Percentiles rank a stretch among this genome's conserved stretches.
These are phyloP conservation scores for Hyles vespertilio DNA, from an alignment of 1,140 invertebrate genomes.

Conservation along the genomic window DNA sequence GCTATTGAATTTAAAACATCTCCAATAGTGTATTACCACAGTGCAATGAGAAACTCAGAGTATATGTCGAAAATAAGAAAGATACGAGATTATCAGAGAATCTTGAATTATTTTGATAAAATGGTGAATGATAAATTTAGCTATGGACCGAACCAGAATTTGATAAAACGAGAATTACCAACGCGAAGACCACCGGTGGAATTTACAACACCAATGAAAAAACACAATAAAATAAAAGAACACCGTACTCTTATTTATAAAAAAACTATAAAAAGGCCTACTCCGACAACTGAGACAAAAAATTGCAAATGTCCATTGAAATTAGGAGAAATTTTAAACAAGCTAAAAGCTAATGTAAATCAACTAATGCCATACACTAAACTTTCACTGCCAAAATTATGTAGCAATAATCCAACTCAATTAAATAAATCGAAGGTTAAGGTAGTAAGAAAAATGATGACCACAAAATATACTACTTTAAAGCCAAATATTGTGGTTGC, in stretches of 20 bases:
- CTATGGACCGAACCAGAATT: constrained; percentile 27
- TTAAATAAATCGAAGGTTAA: too few species aligned
- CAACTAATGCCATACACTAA: constrained; percentile 23
- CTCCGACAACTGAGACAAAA: constrained; percentile 3
- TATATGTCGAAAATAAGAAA: constrained; percentile 51
- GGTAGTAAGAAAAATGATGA: too few species aligned
- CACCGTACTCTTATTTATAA: neutral
- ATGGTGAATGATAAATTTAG: constrained; percentile 46
- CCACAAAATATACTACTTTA: too few species aligned
- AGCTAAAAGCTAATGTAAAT: constrained; percentile 35
- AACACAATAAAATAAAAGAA: constrained; percentile 10
- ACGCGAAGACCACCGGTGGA: constrained; percentile 20
- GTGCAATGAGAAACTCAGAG: constrained; percentile 37
- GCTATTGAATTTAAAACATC: constrained; percentile 52
- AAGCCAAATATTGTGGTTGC: too few species aligned
- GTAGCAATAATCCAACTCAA: neutral
- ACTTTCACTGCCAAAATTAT: neutral
- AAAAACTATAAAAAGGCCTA: constrained; percentile 7
- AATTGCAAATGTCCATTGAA: constrained; percentile 37
- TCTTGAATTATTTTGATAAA: constrained; percentile 53
- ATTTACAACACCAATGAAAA: constrained; percentile 24
- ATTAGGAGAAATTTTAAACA: constrained; percentile 30
- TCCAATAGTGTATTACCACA: constrained; percentile 42
- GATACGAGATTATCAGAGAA: constrained; percentile 48
- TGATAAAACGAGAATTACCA: constrained; percentile 25